A percentile compares a stretch with the other conserved stretches of the same genome.
These are phyloP conservation scores for Sus cebifrons DNA, from an alignment of 2,797 vertebrate genomes.

Conservation along the genomic window DNA sequence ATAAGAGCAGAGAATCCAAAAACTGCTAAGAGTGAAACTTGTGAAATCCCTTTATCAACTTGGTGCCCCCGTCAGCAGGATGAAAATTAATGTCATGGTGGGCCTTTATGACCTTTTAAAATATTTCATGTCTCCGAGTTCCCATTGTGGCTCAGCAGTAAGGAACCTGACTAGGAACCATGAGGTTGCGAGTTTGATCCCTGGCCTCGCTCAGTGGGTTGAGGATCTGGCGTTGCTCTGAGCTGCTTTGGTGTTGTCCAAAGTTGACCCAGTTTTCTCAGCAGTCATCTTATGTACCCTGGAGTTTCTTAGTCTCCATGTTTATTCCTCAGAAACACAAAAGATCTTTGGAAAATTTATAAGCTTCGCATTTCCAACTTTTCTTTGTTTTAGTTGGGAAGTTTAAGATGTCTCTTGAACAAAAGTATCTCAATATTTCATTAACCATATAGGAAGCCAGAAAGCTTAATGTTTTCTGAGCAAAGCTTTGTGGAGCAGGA, in stretches of 20 bases:
- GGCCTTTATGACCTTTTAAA: conserved; percentile 17
- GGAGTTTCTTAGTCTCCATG: conserved; percentile 5
- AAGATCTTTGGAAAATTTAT: conserved; percentile 54
- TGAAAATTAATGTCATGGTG: neutral
- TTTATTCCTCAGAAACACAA: conserved; percentile 68
- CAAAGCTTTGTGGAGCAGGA: conserved; percentile 54
- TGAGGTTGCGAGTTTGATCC: too few species aligned
- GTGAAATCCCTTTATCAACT: conserved; percentile 47
- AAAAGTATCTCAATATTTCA: conserved; percentile 55
- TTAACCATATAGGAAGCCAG: conserved; percentile 3
- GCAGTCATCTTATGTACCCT: neutral
- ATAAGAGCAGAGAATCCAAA: conserved; percentile 60
- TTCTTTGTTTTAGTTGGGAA: conserved; percentile 64
- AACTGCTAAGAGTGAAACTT: conserved; percentile 20
- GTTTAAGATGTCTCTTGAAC: conserved; percentile 64
- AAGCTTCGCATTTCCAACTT: conserved; percentile 58
- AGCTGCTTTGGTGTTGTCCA: conserved; percentile 17
- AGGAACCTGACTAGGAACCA: too few species aligned
- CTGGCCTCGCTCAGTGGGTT: too few species aligned
- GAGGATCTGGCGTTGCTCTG: too few species aligned
- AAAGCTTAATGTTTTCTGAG: conserved; percentile 71
- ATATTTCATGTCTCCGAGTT: neutral
- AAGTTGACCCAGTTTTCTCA: conserved; percentile 56
- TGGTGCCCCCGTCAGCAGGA: conserved; percentile 3
- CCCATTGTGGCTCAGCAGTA: too few species aligned